Conservation (phyloP, 2,113 vertebrate species). For the Hippoglossus stenolepis region DNA sequence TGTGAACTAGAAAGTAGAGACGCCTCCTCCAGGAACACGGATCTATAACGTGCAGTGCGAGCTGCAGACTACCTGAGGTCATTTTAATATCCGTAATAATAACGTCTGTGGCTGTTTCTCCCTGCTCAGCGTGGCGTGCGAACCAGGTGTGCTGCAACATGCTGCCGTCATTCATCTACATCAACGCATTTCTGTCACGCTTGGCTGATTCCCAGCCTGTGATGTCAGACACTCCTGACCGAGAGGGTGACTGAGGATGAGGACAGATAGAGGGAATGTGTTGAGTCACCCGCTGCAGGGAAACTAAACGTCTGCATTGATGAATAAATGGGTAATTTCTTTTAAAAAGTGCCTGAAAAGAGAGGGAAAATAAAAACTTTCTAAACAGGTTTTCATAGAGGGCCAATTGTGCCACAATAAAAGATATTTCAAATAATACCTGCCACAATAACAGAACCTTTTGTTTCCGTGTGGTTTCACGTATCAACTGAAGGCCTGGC, state of each 20-base stretch:
- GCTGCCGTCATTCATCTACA: not conserved
- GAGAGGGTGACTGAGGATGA: slow-evolving; percentile 30
- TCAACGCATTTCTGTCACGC: slow-evolving; percentile 6
- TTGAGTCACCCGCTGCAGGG: not conserved
- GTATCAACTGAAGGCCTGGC: not conserved
- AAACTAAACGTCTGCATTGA: not conserved
- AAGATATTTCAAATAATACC: not conserved
- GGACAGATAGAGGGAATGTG: slow-evolving; percentile 32
- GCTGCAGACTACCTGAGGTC: no score
- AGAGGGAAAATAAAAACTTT: no score
- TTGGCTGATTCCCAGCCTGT: slow-evolving; percentile 54
- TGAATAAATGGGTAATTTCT: no score
- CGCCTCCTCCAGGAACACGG: not conserved
- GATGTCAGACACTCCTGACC: slow-evolving; percentile 55
- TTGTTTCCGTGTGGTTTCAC: not conserved
- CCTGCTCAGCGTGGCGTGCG: not conserved
- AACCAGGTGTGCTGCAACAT: slow-evolving; percentile 20
- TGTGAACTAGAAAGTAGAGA: slow-evolving; percentile 3
- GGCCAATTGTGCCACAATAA: not conserved
- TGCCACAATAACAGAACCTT: not conserved
- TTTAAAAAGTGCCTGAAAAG: no score
- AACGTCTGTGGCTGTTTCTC: not conserved
- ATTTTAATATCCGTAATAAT: not conserved
- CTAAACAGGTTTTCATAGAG: not conserved
- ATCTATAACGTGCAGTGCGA: not conserved